Conservation (phyloP, 1,140 invertebrate genomes). For the Megalonaias nervosa region DNA sequence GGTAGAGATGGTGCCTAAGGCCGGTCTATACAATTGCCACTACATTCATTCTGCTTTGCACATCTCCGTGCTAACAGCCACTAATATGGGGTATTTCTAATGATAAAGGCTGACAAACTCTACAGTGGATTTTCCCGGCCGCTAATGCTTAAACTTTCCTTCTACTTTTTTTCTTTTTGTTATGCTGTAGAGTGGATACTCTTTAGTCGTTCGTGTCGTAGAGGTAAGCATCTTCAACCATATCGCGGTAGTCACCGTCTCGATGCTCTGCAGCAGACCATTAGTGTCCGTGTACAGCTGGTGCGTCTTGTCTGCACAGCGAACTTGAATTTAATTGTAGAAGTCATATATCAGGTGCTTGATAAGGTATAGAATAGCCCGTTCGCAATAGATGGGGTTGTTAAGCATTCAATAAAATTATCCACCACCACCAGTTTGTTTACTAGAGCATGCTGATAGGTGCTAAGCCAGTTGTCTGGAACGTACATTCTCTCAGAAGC, state of each 20-base stretch:
- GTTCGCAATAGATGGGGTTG: background rate
- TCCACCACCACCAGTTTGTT: background rate
- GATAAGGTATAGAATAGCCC: no score
- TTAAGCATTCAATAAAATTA: constrained; percentile 52
- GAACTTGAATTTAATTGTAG: constrained; percentile 49
- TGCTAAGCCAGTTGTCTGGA: no score
- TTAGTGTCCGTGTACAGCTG: constrained; percentile 65
- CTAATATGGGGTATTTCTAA: constrained; percentile 65
- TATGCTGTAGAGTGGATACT: background rate
- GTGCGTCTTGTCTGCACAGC: constrained; percentile 43
- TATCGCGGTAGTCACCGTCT: constrained; percentile 33
- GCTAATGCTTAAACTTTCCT: constrained; percentile 74
- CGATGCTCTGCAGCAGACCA: constrained; percentile 65
- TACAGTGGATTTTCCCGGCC: constrained; percentile 59
- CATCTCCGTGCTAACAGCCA: constrained; percentile 52
- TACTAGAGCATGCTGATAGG: no score
- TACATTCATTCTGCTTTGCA: constrained; percentile 41
- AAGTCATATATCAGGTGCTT: no score
- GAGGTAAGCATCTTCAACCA: constrained; percentile 36
- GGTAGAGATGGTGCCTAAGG: no score
- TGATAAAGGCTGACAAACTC: constrained; percentile 69
- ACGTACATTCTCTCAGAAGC: no score
- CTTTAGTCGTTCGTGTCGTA: no score
- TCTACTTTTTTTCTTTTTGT: constrained; percentile 72
- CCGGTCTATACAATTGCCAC: background rate